Base-by-base conservation (phyloP, 1,140 invertebrate species). In the Argopecten irradians region DNA sequence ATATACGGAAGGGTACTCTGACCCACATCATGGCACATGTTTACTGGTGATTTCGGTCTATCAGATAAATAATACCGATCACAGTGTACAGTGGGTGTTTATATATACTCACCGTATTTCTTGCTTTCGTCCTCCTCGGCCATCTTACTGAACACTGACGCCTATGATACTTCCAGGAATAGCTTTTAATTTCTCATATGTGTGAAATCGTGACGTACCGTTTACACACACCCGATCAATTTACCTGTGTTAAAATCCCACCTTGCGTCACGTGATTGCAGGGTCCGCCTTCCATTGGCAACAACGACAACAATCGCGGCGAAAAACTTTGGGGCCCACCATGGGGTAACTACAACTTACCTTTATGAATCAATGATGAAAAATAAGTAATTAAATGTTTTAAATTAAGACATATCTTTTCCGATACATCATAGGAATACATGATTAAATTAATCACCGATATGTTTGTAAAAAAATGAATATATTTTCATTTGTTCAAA, bases 251-350 rank as follows among this genome's bases (percentile, higher is more conserved):
- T n/a, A 35, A 35, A 82, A 35, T 35, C 86, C 86, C 36, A 34
- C 28, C 32, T 55, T 36, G 34, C n/a, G 55, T 36, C 86, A 86
- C 86, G 86, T 71, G 86, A 11, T 36, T n/a, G 28, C 16, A 13
- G 34, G 46, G 46, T 35, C 82, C 46, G 46, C 33, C 46, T 82
- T 82, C 82, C 86, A 86, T 82, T 86, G 86, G 86, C 46, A 86
- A 86, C 86, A 34, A 34, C 55, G 55, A 82, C 86, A 86, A 86
- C 86, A 86, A 86, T 82, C 34, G 46, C n/a, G 55, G 28, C n/a
- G 19, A 71, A 71, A 39, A 39, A 71, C n/a, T 28, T 71, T 71
- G 55, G 55, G 55, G 55, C 55, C n/a, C 55, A 7, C 55, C 2
- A 0, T 5, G 55, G 55, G 55, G 55, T 28, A 5, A 71, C 55